A percentile compares a stretch with the other conserved stretches of the same genome.
phyloP scores from a whole-genome alignment of 2,888 invertebrate genomes.

The Podotricha telesiphe region DNA sequence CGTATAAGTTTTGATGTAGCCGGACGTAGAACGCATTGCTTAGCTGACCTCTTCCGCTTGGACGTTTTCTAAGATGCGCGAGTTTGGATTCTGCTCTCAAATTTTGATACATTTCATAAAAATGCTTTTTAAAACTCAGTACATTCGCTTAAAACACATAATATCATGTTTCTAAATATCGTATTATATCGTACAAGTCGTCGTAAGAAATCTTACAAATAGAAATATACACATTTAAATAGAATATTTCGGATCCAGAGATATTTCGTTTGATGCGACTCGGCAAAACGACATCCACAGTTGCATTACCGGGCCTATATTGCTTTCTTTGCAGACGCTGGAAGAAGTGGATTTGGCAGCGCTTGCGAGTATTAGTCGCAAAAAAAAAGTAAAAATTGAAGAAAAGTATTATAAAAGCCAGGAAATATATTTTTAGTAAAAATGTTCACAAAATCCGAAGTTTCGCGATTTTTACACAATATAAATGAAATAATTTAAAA shows the following conservation, averaged over 20 bases:
- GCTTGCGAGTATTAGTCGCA: neutral
- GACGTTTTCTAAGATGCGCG: no score
- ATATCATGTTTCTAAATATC: neutral
- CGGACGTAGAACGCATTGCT: no score
- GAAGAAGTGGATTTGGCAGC: slow-evolving; percentile 57
- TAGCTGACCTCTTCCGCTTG: no score
- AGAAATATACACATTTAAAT: slow-evolving; percentile 55
- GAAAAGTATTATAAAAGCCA: neutral
- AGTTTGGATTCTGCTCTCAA: no score
- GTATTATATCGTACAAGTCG: neutral
- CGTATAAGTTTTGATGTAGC: no score
- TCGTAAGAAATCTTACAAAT: slow-evolving; percentile 51
- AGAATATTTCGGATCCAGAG: slow-evolving; percentile 57
- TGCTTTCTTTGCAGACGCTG: slow-evolving; percentile 53
- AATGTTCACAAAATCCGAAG: no score
- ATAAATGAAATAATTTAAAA: no score
- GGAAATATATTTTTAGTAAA: no score
- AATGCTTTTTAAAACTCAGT: neutral
- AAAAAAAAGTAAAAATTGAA: neutral
- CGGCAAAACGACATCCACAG: slow-evolving; percentile 51
- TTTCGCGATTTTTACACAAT: no score
- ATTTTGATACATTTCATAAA: no score
- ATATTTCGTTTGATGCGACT: slow-evolving; percentile 53
- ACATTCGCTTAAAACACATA: neutral
- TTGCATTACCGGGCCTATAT: slow-evolving; percentile 56